Evolutionary conservation across 2,113 vertebrate genomes (phyloP).

Genomic region (Eidolon helvum): DNA sequence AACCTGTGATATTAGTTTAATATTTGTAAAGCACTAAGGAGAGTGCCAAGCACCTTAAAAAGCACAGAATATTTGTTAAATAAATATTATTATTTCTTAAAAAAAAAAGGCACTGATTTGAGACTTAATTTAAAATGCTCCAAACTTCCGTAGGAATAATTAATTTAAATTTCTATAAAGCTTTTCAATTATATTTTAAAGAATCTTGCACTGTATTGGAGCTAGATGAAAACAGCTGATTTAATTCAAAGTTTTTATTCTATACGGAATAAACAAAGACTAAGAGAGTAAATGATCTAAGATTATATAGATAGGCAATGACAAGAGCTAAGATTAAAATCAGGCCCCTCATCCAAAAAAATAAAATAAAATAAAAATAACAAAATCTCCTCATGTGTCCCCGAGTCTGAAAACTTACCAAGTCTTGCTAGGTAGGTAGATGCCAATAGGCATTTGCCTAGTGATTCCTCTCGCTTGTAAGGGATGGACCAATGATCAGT

Average conservation of each 20-base stretch:
- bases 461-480: conserved; percentile 97
- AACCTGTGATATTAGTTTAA: background rate
- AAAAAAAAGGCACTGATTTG: background rate
- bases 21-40: background rate
- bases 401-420: conserved; percentile 84
- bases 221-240: background rate
- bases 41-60: background rate
- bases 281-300: background rate
- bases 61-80: background rate
- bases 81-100: conserved; percentile 5
- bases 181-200: conserved; percentile 36
- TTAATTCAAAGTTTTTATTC: conserved; percentile 6
- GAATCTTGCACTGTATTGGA: background rate
- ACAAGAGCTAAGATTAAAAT: background rate
- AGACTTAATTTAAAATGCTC: conserved; percentile 17
- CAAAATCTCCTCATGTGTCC: background rate
- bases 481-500: conserved; percentile 99
- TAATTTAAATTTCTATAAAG: conserved; percentile 7
- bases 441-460: conserved; percentile 97
- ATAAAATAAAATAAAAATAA: background rate
- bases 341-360: background rate
- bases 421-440: conserved; percentile 95
- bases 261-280: background rate
- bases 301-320: background rate
- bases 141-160: background rate